Evolutionary conservation across 2,113 vertebrate species (phyloP).

Genomic region (Odobenus rosmarus): DNA sequence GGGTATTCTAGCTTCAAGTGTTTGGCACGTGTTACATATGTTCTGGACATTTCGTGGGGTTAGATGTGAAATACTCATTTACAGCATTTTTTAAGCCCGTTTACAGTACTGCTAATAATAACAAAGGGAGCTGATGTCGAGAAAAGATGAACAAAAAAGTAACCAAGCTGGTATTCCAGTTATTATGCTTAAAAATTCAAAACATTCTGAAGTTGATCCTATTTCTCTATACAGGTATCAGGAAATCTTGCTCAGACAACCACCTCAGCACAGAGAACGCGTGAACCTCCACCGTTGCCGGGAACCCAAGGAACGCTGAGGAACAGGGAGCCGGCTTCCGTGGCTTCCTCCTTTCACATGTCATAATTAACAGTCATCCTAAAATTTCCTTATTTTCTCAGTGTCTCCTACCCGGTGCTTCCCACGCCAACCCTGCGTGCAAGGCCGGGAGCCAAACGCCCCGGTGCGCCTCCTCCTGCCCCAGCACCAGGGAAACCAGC

Average conservation of each 20-base stretch:
- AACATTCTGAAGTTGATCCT: neutral
- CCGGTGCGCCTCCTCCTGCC: neutral
- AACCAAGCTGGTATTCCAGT: neutral
- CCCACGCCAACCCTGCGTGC: neutral
- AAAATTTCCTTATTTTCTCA: neutral
- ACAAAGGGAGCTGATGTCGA: neutral
- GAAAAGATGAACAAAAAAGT: neutral
- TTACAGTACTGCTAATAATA: constrained; percentile 13
- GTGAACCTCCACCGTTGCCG: fast-evolving
- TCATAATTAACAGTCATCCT: fast-evolving
- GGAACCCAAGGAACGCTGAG: fast-evolving
- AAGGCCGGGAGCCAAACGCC: neutral
- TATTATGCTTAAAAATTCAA: neutral
- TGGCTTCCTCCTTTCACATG: fast-evolving
- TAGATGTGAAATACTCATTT: neutral
- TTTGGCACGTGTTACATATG: no score
- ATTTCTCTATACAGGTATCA: neutral
- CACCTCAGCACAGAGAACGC: neutral
- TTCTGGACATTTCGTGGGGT: neutral
- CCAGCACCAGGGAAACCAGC: neutral
- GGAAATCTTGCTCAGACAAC: neutral
- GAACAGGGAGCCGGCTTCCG: no score
- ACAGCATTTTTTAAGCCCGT: neutral
- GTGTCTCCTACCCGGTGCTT: neutral
- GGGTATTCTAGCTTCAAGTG: neutral